phyloP scores from a whole-genome alignment of 2,113 vertebrate species.

The Sinocyclocheilus anshuiensis region DNA sequence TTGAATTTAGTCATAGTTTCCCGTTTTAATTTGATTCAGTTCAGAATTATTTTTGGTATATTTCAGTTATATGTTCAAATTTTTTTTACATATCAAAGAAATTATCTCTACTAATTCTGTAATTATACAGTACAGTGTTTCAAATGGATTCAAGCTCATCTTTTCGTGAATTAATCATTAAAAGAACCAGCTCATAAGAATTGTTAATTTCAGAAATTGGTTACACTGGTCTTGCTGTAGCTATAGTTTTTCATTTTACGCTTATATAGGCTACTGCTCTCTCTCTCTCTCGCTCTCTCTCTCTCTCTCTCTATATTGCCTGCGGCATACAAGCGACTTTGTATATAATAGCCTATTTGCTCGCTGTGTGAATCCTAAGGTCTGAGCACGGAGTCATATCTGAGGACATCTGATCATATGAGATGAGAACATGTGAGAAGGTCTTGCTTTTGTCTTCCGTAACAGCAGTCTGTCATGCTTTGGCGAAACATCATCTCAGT shows the following conservation, averaged over 20 bases:
- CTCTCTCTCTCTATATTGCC: no score
- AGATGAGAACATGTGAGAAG: conserved; percentile 21
- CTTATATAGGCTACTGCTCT: no score
- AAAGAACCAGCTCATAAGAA: not conserved
- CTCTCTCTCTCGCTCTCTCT: no score
- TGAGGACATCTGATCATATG: conserved; percentile 48
- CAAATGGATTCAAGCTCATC: not conserved
- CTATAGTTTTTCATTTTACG: not conserved
- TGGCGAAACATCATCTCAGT: conserved; percentile 56
- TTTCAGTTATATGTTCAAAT: no score
- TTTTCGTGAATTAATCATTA: not conserved
- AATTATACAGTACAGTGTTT: not conserved
- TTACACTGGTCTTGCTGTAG: not conserved
- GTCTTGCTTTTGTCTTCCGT: conserved; percentile 46
- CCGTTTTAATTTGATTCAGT: not conserved
- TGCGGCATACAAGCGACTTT: no score
- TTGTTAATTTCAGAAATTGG: not conserved
- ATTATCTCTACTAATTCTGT: not conserved
- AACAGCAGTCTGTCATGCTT: conserved; percentile 59
- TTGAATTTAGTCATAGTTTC: no score
- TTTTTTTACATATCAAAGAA: not conserved
- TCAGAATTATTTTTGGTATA: not conserved
- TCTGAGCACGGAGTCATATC: conserved; percentile 5
- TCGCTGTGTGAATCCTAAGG: not conserved
- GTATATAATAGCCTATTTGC: not conserved